phyloP scores from a whole-genome alignment of 2,113 vertebrate genomes.

The Myxocyprinus asiaticus region DNA sequence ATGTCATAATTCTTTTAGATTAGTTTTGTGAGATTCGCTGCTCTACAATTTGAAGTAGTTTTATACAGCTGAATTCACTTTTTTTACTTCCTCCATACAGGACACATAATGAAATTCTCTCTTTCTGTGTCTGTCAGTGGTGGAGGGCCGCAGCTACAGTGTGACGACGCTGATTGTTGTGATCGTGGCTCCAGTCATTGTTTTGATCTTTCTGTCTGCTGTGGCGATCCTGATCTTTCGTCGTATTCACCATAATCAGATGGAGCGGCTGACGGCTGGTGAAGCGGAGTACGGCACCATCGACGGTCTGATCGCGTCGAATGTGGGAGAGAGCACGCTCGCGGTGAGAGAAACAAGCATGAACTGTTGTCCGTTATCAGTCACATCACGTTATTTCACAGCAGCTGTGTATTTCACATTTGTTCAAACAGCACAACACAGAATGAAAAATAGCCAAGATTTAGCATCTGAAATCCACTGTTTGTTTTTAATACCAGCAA shows the following conservation, averaged over 20 bases:
- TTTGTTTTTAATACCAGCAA: no score
- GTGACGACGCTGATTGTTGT: conserved; percentile 83
- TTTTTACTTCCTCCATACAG: no score
- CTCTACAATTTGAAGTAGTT: no score
- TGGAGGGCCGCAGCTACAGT: conserved; percentile 79
- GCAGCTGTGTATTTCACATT: no score
- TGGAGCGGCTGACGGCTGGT: conserved; percentile 88
- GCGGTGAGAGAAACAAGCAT: conserved; percentile 82
- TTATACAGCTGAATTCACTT: no score
- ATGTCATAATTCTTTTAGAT: no score
- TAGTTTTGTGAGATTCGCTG: no score
- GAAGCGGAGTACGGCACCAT: conserved; percentile 96
- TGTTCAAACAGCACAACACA: background rate
- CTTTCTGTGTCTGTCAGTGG: conserved; percentile 62
- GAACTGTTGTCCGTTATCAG: background rate
- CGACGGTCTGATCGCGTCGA: conserved; percentile 95
- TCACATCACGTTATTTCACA: background rate
- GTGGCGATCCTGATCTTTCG: conserved; percentile 84
- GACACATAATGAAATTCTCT: no score
- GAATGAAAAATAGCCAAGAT: no score
- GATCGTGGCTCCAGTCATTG: conserved; percentile 83
- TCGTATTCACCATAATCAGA: conserved; percentile 86
- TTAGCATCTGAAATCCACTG: no score
- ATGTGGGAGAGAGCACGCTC: conserved; percentile 95
- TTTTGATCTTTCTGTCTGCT: conserved; percentile 82